phyloP scores from a whole-genome alignment of 2,113 vertebrate species.

The Delphinapterus leucas region DNA sequence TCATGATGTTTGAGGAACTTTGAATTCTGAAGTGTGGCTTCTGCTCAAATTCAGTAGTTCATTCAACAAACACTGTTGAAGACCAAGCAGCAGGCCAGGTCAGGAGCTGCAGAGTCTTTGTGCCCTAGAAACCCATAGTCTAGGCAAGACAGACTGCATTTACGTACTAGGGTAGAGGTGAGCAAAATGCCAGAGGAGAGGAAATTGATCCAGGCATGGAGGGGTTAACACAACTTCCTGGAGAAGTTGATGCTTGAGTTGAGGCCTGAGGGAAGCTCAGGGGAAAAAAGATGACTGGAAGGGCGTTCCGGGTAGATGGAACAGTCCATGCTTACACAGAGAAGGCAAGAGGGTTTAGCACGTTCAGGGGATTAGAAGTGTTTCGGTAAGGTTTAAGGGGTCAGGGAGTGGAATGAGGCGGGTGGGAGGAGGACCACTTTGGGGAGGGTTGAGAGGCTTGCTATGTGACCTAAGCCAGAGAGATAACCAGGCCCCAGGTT shows the following conservation, averaged over 20 bases:
- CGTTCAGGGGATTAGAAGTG: not conserved
- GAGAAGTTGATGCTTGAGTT: not conserved
- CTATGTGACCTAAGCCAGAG: not conserved
- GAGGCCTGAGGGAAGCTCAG: not conserved
- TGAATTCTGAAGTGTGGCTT: not conserved
- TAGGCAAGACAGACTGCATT: not conserved
- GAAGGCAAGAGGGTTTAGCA: not conserved
- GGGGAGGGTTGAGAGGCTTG: not conserved
- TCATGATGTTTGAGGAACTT: not conserved
- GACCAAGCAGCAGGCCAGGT: not conserved
- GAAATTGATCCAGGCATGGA: not conserved
- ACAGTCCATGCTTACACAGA: not conserved
- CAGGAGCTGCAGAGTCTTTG: not conserved
- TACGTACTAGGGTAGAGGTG: not conserved
- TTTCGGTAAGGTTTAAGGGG: not conserved
- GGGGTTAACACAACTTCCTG: not conserved
- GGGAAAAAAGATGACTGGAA: not conserved
- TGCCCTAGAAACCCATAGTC: not conserved
- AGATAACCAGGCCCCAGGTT: not conserved
- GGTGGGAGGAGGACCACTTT: not conserved
- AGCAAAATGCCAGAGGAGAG: not conserved
- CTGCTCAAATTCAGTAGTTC: not conserved
- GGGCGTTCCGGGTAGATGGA: not conserved
- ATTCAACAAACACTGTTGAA: not conserved
- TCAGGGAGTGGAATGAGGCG: not conserved